Percentiles rank a stretch among this genome's conserved stretches.
phyloP scores from a whole-genome alignment of 2,797 vertebrate species.

The Streptopelia turtur region DNA sequence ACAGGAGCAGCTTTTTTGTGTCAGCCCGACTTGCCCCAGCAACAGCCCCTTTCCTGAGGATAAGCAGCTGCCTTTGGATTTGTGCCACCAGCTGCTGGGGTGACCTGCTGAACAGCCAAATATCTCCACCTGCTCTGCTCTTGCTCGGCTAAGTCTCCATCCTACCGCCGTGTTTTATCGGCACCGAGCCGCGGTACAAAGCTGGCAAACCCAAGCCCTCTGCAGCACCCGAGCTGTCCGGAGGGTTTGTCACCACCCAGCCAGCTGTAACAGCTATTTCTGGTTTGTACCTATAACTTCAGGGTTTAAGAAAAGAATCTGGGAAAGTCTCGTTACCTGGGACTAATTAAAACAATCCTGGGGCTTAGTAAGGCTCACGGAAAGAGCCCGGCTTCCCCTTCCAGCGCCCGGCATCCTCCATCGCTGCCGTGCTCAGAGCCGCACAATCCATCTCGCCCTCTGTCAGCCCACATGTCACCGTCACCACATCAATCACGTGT shows the following conservation, averaged over 20 bases:
- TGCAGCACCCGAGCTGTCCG: fast-evolving
- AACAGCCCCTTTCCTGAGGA: conserved; percentile 43
- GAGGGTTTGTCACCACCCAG: not conserved
- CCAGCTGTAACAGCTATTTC: conserved; percentile 31
- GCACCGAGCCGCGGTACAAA: not conserved
- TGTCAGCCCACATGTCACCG: not conserved
- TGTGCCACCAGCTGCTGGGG: conserved; percentile 52
- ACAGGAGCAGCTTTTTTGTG: not conserved
- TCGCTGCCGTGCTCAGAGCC: not conserved
- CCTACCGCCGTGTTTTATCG: not conserved
- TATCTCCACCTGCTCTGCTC: conserved; percentile 55
- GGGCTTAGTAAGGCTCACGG: not conserved
- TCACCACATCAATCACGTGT: not conserved
- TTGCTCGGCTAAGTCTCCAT: conserved; percentile 29
- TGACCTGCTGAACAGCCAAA: conserved; percentile 50
- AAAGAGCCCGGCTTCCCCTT: not conserved
- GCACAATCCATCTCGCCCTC: not conserved
- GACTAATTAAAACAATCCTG: conserved; percentile 34
- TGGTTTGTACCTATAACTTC: not conserved
- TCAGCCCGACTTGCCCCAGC: not conserved
- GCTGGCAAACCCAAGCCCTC: not conserved
- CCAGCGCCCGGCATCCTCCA: not conserved
- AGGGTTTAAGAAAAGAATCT: not conserved
- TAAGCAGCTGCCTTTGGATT: conserved; percentile 64
- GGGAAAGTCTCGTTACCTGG: conserved; percentile 23